Conservation (phyloP, 2,888 invertebrate genomes). For the Agrochola lota region DNA sequence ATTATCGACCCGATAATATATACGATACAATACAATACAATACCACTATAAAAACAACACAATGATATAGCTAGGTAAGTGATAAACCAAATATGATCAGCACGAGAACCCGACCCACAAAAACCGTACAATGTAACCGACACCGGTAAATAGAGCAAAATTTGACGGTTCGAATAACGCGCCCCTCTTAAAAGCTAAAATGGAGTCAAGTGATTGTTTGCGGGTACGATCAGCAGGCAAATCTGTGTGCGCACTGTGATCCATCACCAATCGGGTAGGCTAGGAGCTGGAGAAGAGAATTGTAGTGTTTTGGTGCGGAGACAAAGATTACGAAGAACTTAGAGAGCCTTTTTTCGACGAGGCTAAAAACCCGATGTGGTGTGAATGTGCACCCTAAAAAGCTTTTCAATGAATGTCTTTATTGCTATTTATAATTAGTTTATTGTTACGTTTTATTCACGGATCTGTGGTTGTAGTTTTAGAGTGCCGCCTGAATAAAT, state of each 20-base stretch:
- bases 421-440: too few relatives aligned
- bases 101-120: slow-evolving; percentile 28
- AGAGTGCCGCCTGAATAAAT: too few relatives aligned
- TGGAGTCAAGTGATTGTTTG: slow-evolving; percentile 85
- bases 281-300: slow-evolving; percentile 52
- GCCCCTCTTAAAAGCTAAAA: slow-evolving; percentile 85
- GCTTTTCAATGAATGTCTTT: too few relatives aligned
- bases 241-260: slow-evolving; percentile 85
- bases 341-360: too few relatives aligned
- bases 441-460: too few relatives aligned
- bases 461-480: too few relatives aligned
- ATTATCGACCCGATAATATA: too few relatives aligned
- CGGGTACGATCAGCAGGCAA: slow-evolving; percentile 78
- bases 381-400: too few relatives aligned
- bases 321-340: too few relatives aligned
- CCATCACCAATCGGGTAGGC: slow-evolving; percentile 79
- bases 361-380: too few relatives aligned
- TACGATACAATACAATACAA: too few relatives aligned
- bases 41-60: not conserved
- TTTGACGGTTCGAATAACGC: slow-evolving; percentile 79
- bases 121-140: slow-evolving; percentile 72
- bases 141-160: slow-evolving; percentile 72
- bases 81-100: slow-evolving; percentile 20
- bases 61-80: slow-evolving; percentile 18
- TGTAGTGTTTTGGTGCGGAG: not conserved